These are phyloP conservation scores for Caenorhabditis inopinata DNA, from an alignment of 1,140 invertebrate genomes.

Conservation along the genomic window DNA sequence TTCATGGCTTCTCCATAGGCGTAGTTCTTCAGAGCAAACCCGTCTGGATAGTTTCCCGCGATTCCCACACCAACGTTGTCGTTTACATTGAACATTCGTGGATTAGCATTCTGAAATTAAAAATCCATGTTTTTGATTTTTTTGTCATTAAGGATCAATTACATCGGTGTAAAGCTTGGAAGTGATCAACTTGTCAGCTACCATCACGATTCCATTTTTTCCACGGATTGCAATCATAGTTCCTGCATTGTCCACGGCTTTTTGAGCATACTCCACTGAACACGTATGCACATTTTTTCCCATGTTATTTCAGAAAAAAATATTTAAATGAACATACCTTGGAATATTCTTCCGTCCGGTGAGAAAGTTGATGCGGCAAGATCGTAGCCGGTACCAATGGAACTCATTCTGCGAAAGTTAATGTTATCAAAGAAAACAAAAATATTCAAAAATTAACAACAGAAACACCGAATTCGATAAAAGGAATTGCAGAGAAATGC, in stretches of 20 bases:
- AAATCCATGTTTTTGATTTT: neutral
- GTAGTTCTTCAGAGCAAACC: constrained; percentile 56
- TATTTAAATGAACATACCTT: constrained; percentile 46
- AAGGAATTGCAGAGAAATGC: neutral
- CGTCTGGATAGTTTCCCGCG: constrained; percentile 62
- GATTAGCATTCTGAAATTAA: constrained; percentile 74
- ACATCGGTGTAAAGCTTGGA: constrained; percentile 89
- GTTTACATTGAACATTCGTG: constrained; percentile 90
- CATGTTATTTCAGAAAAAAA: no score
- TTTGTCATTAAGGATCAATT: neutral
- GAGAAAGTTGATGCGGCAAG: constrained; percentile 98
- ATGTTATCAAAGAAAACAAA: neutral
- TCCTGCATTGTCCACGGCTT: constrained; percentile 97
- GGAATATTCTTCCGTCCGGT: constrained; percentile 78
- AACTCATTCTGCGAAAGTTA: constrained; percentile 76
- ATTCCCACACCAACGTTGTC: constrained; percentile 81
- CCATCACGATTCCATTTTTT: constrained; percentile 94
- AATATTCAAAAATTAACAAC: neutral
- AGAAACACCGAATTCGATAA: neutral
- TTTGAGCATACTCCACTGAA: constrained; percentile 98
- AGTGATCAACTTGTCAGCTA: constrained; percentile 94
- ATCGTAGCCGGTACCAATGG: constrained; percentile 88
- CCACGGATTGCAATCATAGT: constrained; percentile 90
- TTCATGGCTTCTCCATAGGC: constrained; percentile 58
- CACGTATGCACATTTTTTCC: constrained; percentile 76